phyloP scores from a whole-genome alignment of 2,888 invertebrate species.

The Caenorhabditis japonica region DNA sequence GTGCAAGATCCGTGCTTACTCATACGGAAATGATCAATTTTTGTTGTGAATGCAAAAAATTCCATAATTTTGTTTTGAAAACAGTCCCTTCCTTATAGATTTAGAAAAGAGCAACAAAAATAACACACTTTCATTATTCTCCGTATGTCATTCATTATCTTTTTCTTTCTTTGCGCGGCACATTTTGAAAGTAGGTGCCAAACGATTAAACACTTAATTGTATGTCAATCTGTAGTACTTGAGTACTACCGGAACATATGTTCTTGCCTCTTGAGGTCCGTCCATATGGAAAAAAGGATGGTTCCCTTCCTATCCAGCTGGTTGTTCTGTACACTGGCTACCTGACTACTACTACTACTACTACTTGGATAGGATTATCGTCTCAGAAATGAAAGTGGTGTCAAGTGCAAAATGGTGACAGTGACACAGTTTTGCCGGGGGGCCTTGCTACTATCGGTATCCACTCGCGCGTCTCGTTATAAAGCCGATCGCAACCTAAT shows the following conservation, averaged over 20 bases:
- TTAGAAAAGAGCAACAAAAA: conserved; percentile 1
- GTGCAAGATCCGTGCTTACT: too few relatives aligned
- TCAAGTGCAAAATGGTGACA: conserved; percentile 59
- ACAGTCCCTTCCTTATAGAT: too few relatives aligned
- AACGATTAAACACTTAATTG: conserved; percentile 56
- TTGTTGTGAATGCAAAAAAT: too few relatives aligned
- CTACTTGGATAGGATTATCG: conserved; percentile 53
- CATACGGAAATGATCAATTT: conserved; percentile 34
- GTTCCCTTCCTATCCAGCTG: too few relatives aligned
- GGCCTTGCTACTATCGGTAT: conserved; percentile 14
- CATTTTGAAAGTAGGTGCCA: conserved; percentile 44
- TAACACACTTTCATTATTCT: conserved; percentile 6
- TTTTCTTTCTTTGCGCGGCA: conserved; percentile 22
- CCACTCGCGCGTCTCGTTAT: conserved; percentile 44
- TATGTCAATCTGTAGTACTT: conserved; percentile 48
- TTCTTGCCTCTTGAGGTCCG: conserved; percentile 30
- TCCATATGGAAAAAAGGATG: conserved; percentile 41
- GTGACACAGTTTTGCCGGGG: conserved; percentile 47
- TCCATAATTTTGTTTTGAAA: too few relatives aligned
- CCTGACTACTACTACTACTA: conserved; percentile 25
- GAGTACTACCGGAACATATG: conserved; percentile 52
- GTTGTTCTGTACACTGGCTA: conserved; percentile 19
- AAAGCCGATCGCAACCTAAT: conserved; percentile 43
- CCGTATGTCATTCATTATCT: conserved; percentile 49
- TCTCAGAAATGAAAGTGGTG: conserved; percentile 36